A percentile compares a stretch with the other conserved stretches of the same genome.
These are phyloP conservation scores for Melieria crassipennis DNA, from an alignment of 2,888 invertebrate genomes.

Conservation along the genomic window DNA sequence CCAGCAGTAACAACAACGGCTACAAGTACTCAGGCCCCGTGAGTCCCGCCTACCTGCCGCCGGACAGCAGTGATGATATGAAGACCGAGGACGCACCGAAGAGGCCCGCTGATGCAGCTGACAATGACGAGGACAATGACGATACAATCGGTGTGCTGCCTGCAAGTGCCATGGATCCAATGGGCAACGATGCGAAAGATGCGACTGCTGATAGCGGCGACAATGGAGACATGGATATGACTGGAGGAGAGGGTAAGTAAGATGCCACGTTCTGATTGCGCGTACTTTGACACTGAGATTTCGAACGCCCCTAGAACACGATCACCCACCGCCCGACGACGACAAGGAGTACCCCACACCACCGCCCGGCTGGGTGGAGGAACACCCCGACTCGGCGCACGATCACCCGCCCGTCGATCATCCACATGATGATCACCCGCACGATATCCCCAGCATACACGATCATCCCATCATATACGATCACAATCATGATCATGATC, in stretches of 20 bases:
- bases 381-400: constrained; percentile 53
- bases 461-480: constrained; percentile 46
- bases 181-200: constrained; percentile 37
- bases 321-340: constrained; percentile 49
- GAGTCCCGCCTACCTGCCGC: constrained; percentile 47
- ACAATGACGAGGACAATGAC: constrained; percentile 46
- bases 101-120: constrained; percentile 19
- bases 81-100: constrained; percentile 26
- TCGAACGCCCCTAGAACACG: constrained; percentile 41
- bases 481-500: constrained; percentile 47
- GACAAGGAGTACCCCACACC: constrained; percentile 62
- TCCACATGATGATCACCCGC: constrained; percentile 27
- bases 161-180: constrained; percentile 54
- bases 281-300: not conserved
- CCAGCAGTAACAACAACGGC: constrained; percentile 36
- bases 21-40: constrained; percentile 50
- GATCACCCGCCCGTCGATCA: constrained; percentile 49
- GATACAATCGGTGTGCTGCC: constrained; percentile 55
- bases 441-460: constrained; percentile 42
- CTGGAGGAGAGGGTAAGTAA: constrained; percentile 21
- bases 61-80: constrained; percentile 20
- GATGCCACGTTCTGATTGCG: constrained; percentile 1
- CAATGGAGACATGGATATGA: constrained; percentile 18
- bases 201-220: constrained; percentile 33
- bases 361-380: constrained; percentile 60